Evolutionary conservation across 1,140 invertebrate species (phyloP).

Genomic region (Hyphantria cunea): DNA sequence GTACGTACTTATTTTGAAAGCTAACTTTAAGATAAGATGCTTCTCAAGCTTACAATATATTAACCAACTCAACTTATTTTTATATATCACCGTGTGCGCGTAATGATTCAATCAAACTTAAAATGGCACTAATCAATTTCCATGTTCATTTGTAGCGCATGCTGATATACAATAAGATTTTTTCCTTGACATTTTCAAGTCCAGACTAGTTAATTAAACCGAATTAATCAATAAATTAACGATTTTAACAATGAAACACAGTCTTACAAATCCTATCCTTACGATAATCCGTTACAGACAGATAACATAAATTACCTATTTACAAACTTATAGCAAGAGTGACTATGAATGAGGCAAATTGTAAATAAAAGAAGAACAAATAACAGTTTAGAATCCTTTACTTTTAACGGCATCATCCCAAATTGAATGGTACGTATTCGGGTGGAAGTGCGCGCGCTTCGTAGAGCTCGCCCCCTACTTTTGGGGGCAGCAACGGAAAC

Average conservation of each 20-base stretch:
- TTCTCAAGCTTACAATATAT: constrained; percentile 16
- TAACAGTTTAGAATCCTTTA: constrained; percentile 17
- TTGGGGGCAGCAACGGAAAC: too few species aligned
- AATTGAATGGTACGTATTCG: constrained; percentile 20
- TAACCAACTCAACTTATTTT: constrained; percentile 10
- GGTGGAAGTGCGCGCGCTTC: too few species aligned
- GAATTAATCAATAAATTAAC: constrained; percentile 72
- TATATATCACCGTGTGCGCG: constrained; percentile 26
- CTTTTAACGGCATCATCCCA: constrained; percentile 6
- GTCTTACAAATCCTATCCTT: constrained; percentile 56
- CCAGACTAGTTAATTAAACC: constrained; percentile 66
- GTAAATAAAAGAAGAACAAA: constrained; percentile 33
- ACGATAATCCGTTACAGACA: constrained; percentile 34
- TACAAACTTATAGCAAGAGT: constrained; percentile 40
- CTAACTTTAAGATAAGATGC: constrained; percentile 13
- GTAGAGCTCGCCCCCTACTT: too few species aligned
- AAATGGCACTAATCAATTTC: constrained; percentile 51
- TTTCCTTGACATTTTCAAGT: constrained; percentile 38
- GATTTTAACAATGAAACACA: constrained; percentile 59
- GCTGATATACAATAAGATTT: constrained; percentile 5
- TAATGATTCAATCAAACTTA: constrained; percentile 22
- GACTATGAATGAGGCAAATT: constrained; percentile 47
- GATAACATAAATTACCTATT: constrained; percentile 33
- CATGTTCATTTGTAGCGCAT: constrained; percentile 18
- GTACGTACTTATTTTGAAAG: constrained; percentile 3